These are phyloP conservation scores for Chorisops tibialis DNA, from an alignment of 2,888 invertebrate species.

Conservation along the genomic window DNA sequence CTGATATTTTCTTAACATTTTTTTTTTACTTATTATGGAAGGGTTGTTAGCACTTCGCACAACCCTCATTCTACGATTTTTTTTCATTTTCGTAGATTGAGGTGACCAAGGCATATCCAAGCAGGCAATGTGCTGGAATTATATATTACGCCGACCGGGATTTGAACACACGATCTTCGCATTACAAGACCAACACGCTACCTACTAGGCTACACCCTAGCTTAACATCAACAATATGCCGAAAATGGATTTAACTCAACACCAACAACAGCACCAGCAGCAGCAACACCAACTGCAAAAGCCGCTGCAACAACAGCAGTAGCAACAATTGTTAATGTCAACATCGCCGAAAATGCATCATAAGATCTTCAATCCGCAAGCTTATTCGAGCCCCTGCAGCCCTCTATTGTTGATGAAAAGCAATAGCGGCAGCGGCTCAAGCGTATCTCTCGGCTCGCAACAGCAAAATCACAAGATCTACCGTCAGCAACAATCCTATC, in stretches of 20 bases:
- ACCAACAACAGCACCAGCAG: not conserved
- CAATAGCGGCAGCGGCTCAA: conserved; percentile 24
- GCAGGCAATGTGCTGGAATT: too few relatives aligned
- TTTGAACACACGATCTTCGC: too few relatives aligned
- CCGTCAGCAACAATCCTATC: not conserved
- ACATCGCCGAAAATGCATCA: conserved; percentile 36
- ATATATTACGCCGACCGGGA: too few relatives aligned
- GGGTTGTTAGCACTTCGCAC: too few relatives aligned
- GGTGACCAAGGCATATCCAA: too few relatives aligned
- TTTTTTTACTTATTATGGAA: too few relatives aligned
- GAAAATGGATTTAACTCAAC: not conserved
- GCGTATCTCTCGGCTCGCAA: not conserved
- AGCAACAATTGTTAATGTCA: conserved; percentile 33
- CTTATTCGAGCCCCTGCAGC: conserved; percentile 36
- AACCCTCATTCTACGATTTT: too few relatives aligned
- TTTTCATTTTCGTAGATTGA: too few relatives aligned
- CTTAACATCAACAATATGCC: too few relatives aligned
- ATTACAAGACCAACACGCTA: too few relatives aligned
- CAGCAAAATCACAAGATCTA: conserved; percentile 14
- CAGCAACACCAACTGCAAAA: not conserved
- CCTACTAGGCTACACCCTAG: too few relatives aligned
- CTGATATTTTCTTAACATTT: too few relatives aligned
- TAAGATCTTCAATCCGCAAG: conserved; percentile 29
- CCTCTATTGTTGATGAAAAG: conserved; percentile 30
- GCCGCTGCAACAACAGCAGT: conserved; percentile 19